A percentile compares a stretch with the other conserved stretches of the same genome.
These are phyloP conservation scores for Pampus argenteus DNA, from an alignment of 2,797 vertebrate species.

Conservation along the genomic window DNA sequence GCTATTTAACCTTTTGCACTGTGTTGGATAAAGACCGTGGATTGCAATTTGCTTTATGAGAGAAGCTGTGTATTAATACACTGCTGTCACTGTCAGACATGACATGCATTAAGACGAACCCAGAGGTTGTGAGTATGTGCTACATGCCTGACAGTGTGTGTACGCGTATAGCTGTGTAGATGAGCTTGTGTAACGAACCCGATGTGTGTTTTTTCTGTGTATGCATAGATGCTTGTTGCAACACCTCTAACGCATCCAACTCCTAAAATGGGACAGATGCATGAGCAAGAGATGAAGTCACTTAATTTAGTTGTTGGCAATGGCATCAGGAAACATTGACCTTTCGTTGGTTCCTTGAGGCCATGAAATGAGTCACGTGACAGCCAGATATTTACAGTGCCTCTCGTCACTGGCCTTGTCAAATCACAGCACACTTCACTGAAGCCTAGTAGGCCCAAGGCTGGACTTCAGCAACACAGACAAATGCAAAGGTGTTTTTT, in stretches of 20 bases:
- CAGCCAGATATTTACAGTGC: conserved; percentile 82
- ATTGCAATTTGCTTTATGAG: conserved; percentile 49
- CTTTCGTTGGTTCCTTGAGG: conserved; percentile 80
- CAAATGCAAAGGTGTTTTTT: conserved; percentile 72
- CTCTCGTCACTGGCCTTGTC: conserved; percentile 83
- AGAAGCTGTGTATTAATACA: conserved; percentile 40
- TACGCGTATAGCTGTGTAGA: conserved; percentile 8
- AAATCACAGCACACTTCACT: conserved; percentile 83
- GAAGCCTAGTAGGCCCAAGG: conserved; percentile 69
- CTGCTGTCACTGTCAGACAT: conserved; percentile 66
- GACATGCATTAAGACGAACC: conserved; percentile 60
- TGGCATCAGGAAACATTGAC: conserved; percentile 83
- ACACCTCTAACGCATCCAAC: conserved; percentile 71
- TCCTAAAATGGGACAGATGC: conserved; percentile 65
- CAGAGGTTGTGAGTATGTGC: conserved; percentile 53
- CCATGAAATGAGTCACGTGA: conserved; percentile 82
- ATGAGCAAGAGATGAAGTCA: conserved; percentile 77
- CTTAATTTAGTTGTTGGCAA: conserved; percentile 81
- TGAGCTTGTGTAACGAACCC: conserved; percentile 33
- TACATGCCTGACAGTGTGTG: conserved; percentile 25
- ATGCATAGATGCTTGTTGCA: conserved; percentile 32
- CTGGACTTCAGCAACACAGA: conserved; percentile 66
- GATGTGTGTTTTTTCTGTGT: background rate
- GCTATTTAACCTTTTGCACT: conserved; percentile 64
- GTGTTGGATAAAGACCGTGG: conserved; percentile 23